Conservation (phyloP, 2,797 vertebrate genomes). For the Threskiornis aethiopicus region DNA sequence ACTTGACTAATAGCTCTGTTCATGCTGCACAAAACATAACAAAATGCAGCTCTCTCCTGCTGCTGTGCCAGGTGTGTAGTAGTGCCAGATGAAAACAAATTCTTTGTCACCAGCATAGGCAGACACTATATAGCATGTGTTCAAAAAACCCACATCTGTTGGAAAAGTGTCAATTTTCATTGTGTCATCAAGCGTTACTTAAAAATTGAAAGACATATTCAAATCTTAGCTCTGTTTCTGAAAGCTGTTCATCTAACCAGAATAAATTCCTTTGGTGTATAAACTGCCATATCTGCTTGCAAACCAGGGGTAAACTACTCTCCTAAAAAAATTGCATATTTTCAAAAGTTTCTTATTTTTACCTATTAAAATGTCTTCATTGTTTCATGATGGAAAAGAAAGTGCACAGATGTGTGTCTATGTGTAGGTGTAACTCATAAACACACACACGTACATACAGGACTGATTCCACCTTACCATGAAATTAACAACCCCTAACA, state of each 20-base stretch:
- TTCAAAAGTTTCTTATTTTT: neutral
- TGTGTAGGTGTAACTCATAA: neutral
- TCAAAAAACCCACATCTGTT: rapidly evolving
- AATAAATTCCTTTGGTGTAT: neutral
- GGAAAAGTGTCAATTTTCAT: neutral
- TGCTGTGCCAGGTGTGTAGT: rapidly evolving
- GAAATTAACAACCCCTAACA: neutral
- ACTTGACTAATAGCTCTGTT: neutral
- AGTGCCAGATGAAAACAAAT: neutral
- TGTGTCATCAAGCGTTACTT: neutral
- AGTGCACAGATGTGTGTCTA: rapidly evolving
- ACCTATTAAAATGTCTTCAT: neutral
- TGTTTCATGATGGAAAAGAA: neutral
- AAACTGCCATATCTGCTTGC: neutral
- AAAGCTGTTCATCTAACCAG: neutral
- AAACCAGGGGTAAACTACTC: neutral
- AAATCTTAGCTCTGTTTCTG: neutral
- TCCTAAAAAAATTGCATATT: neutral
- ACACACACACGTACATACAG: rapidly evolving
- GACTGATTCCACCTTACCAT: neutral
- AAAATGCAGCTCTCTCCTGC: neutral
- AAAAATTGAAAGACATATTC: neutral
- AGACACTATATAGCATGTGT: neutral
- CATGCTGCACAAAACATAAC: neutral
- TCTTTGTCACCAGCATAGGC: neutral